Base-by-base conservation (phyloP, 2,888 invertebrate species). In the Lepidochrysops patricia region DNA sequence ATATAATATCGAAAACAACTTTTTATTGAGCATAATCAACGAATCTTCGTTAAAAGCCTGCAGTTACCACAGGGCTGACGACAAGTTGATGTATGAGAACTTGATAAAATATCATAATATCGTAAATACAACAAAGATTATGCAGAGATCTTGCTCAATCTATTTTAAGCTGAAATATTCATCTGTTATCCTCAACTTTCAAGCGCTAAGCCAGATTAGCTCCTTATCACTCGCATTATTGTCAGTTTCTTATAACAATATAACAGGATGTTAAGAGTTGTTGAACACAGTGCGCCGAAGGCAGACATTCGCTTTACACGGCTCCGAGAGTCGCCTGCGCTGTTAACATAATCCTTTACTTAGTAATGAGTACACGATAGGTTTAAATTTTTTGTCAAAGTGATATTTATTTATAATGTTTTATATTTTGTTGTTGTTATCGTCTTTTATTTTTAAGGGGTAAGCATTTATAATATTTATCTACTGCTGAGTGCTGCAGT, bases 201-300 rank as follows among this genome's bases (percentile, higher is more conserved):
- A 15, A 43, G 37, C 15, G 15, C 12, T 9, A 43, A 43, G 19
- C n/a, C n/a, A n/a, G n/a, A 43, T 43, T 43, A 43, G 43, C 19
- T 43, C 19, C 43, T 43, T 43, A 43, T 43, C 43, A 23, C 23
- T 43, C 43, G 43, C 43, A 43, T 12, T 4, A 43, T 4, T 43
- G 43, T 43, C 43, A 23, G 43, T 19, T 43, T 43, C 37, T 57
- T 26, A 19, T 19, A 43, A 26, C 15, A 27, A 43, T 26, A 57
- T 23, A 27, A 27, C 57, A 57, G 57, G 43, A 43, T 23, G 23
- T 43, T 23, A 43, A 4, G 43, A 43, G 19, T 43, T 43, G 23
- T 43, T 19, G 25, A 25, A 13, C 49, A 32, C 58, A 58, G 58
- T 58, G 23, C 49, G 49, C 49, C 32, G 25, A 34, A 58, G 32